A percentile compares a stretch with the other conserved stretches of the same genome.
Conservation (phyloP, 1,140 invertebrate species). For the Ceratoteleas bidentatus region DNA sequence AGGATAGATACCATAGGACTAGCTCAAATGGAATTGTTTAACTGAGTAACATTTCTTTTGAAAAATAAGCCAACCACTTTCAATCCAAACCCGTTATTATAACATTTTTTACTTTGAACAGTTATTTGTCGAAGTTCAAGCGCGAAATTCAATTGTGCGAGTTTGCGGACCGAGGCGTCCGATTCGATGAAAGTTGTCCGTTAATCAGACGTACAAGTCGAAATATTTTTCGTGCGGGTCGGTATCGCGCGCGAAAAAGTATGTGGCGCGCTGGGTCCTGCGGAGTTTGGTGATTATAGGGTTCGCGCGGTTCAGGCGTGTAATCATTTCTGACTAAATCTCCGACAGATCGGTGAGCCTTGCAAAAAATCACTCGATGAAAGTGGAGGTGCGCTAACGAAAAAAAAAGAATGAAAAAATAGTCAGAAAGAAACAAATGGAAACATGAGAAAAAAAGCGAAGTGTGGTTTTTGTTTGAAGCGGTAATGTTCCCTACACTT, state of each 20-base stretch:
- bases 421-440: too few relatives aligned
- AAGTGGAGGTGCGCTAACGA: slow-evolving; percentile 1
- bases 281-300: slow-evolving; percentile 54
- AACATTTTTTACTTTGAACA: too few relatives aligned
- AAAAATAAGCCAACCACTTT: too few relatives aligned
- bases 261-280: slow-evolving; percentile 26
- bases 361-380: slow-evolving; percentile 43
- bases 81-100: too few relatives aligned
- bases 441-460: too few relatives aligned
- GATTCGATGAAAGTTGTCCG: slow-evolving; percentile 19
- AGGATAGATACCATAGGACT: too few relatives aligned
- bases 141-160: too few relatives aligned
- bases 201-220: slow-evolving; percentile 31
- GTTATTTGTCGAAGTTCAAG: too few relatives aligned
- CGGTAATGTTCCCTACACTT: too few relatives aligned
- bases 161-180: background rate
- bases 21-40: too few relatives aligned
- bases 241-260: slow-evolving; percentile 15
- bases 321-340: slow-evolving; percentile 57
- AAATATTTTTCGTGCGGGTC: slow-evolving; percentile 21
- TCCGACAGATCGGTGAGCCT: slow-evolving; percentile 34
- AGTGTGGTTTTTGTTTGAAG: too few relatives aligned
- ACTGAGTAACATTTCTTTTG: too few relatives aligned
- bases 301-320: slow-evolving; percentile 22
- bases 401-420: background rate